These are phyloP conservation scores for Caenorhabditis wallacei DNA, from an alignment of 2,888 invertebrate genomes.

Conservation along the genomic window DNA sequence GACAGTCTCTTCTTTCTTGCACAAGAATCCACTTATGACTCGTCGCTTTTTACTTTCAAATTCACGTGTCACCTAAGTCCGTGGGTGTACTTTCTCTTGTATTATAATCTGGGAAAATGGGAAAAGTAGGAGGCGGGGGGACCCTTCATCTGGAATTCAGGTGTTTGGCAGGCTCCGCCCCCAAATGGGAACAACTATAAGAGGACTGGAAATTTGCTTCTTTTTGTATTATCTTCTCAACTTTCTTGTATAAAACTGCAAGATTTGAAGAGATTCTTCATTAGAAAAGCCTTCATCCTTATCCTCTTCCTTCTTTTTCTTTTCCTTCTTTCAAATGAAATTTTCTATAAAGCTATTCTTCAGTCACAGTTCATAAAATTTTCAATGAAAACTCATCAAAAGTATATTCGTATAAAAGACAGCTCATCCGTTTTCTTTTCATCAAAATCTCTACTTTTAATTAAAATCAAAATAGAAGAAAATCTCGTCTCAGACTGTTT, in stretches of 20 bases:
- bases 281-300: conserved; percentile 25
- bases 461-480: conserved; percentile 32
- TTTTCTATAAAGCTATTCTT: neutral
- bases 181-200: conserved; percentile 29
- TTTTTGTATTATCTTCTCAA: conserved; percentile 5
- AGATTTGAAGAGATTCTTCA: conserved; percentile 1
- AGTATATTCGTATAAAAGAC: conserved; percentile 6
- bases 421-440: conserved; percentile 1
- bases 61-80: conserved; percentile 32
- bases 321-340: neutral
- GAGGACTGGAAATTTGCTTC: conserved; percentile 1
- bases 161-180: conserved; percentile 43
- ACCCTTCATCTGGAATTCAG: conserved; percentile 43
- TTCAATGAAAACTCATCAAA: conserved; percentile 25
- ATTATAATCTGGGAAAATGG: conserved; percentile 50
- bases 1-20: conserved; percentile 30
- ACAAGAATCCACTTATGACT: conserved; percentile 31
- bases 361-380: conserved; percentile 30
- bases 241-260: neutral
- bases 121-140: conserved; percentile 5
- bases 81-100: conserved; percentile 53
- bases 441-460: conserved; percentile 31
- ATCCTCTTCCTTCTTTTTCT: conserved; percentile 2
- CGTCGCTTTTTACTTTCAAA: conserved; percentile 22
- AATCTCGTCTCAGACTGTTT: conserved; percentile 52